These are phyloP conservation scores for Montipora capricornis DNA, from an alignment of 64 coral and sea anemone species.

Conservation along the genomic window DNA sequence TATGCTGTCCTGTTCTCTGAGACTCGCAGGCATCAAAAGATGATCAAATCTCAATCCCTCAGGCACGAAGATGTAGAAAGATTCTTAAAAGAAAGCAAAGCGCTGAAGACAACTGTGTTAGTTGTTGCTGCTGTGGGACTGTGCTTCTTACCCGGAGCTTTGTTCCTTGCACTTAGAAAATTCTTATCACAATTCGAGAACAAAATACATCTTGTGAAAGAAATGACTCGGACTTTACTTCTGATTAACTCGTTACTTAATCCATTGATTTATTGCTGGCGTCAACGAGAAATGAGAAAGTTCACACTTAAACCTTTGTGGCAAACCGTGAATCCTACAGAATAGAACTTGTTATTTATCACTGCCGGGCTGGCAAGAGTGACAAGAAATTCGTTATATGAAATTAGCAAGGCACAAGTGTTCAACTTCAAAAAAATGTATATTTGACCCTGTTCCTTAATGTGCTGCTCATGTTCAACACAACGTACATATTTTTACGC, in stretches of 20 bases:
- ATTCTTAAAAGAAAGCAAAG: background rate
- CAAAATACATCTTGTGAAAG: background rate
- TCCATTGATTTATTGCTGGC: constrained; percentile 2
- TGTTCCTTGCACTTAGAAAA: background rate
- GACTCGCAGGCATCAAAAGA: background rate
- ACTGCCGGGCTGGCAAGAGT: too few species aligned
- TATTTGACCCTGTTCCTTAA: too few species aligned
- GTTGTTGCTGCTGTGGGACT: background rate
- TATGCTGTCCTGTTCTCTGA: background rate
- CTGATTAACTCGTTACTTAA: background rate
- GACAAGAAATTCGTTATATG: too few species aligned
- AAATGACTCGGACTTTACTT: background rate
- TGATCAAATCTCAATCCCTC: background rate
- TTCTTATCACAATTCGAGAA: too few species aligned
- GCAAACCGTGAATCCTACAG: too few species aligned
- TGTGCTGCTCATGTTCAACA: too few species aligned
- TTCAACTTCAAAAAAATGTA: too few species aligned
- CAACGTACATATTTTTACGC: too few species aligned
- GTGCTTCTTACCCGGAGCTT: background rate
- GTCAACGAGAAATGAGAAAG: background rate
- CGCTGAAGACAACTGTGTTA: too few species aligned
- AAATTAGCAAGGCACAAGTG: too few species aligned
- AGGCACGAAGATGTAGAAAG: background rate
- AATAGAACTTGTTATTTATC: too few species aligned
- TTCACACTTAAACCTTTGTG: background rate